phyloP scores from a whole-genome alignment of 2,888 invertebrate genomes.

The Siphonodentalium dalli region DNA sequence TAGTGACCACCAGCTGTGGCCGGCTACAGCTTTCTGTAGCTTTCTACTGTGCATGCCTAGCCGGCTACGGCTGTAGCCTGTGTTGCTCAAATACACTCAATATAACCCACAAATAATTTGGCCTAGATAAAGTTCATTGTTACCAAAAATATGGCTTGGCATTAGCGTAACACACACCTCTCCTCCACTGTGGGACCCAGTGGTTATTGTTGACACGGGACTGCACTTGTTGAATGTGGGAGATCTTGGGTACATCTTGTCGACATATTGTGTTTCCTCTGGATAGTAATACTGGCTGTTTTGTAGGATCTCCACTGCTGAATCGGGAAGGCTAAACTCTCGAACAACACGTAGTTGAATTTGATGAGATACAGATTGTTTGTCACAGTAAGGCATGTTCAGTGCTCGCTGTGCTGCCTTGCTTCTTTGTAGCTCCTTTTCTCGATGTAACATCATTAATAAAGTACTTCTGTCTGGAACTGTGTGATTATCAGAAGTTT shows the following conservation, averaged over 20 bases:
- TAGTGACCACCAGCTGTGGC: too few relatives aligned
- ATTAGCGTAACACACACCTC: too few relatives aligned
- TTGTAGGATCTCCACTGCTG: conserved; percentile 77
- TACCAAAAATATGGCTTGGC: too few relatives aligned
- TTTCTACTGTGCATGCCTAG: too few relatives aligned
- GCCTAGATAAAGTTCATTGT: too few relatives aligned
- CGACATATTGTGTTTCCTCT: conserved; percentile 30
- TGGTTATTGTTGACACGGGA: too few relatives aligned
- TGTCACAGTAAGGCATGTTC: conserved; percentile 74
- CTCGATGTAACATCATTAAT: conserved; percentile 83
- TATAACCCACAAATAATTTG: too few relatives aligned
- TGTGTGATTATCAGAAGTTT: conserved; percentile 43
- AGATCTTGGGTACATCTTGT: conserved; percentile 11
- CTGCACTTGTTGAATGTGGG: too few relatives aligned
- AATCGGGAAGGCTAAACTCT: conserved; percentile 92
- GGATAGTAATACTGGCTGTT: conserved; percentile 53
- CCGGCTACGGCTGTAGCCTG: too few relatives aligned
- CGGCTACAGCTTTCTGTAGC: too few relatives aligned
- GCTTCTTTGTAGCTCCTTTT: conserved; percentile 80
- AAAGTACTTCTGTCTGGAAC: conserved; percentile 81
- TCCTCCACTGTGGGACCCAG: too few relatives aligned
- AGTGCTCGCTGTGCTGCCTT: conserved; percentile 83
- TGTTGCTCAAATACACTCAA: too few relatives aligned
- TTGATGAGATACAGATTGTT: conserved; percentile 78
- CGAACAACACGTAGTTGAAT: conserved; percentile 88